phyloP scores from a whole-genome alignment of 2,113 vertebrate species.

The Marmota monax region DNA sequence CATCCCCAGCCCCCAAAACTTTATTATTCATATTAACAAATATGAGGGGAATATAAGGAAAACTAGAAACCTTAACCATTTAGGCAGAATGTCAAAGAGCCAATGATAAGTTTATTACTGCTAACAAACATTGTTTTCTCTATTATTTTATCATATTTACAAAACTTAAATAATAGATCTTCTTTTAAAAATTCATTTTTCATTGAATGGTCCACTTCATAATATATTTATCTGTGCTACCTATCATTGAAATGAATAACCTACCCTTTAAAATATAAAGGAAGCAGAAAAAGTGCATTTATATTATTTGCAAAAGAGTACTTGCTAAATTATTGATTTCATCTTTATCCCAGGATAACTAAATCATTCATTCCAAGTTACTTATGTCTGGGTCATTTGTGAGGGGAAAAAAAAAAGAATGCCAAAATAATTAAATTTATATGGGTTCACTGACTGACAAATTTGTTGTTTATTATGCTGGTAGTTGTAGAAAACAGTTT shows the following conservation, averaged over 20 bases:
- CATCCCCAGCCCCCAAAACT: too few relatives aligned
- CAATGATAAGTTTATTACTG: not conserved
- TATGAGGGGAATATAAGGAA: not conserved
- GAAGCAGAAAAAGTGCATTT: not conserved
- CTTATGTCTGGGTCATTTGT: not conserved
- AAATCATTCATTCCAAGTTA: slow-evolving; percentile 20
- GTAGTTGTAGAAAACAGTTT: not conserved
- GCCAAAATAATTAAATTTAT: slow-evolving; percentile 32
- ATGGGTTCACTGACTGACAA: not conserved
- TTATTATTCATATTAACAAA: not conserved
- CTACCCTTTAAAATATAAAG: slow-evolving; percentile 4
- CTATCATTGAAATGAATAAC: not conserved
- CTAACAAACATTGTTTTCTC: not conserved
- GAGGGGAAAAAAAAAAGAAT: slow-evolving; percentile 31
- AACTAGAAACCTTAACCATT: not conserved
- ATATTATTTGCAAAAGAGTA: not conserved
- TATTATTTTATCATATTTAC: not conserved
- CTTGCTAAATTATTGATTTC: slow-evolving; percentile 60
- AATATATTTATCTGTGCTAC: not conserved
- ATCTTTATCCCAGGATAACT: slow-evolving; percentile 20
- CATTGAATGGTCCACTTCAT: not conserved
- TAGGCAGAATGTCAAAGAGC: not conserved
- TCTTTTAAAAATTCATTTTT: not conserved
- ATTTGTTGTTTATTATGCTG: not conserved
- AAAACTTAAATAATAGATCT: not conserved